phyloP scores from a whole-genome alignment of 2,797 vertebrate species.

The Benthosema pterotum region DNA sequence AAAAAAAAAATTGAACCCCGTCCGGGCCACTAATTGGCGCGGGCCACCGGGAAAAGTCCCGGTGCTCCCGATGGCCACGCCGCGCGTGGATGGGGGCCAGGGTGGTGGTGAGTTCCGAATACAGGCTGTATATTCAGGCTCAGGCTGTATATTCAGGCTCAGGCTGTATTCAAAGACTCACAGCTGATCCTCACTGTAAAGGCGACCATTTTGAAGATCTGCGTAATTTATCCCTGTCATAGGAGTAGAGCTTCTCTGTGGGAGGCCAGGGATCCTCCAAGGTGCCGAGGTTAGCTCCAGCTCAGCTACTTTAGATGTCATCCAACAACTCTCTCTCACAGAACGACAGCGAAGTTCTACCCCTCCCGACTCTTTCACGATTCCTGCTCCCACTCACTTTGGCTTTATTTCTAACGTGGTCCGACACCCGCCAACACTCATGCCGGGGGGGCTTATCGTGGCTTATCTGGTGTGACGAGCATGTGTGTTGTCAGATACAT shows the following conservation, averaged over 20 bases:
- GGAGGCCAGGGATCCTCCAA: constrained; percentile 1
- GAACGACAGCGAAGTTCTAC: constrained; percentile 1
- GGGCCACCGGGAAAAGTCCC: no score
- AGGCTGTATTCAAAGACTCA: neutral
- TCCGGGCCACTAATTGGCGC: no score
- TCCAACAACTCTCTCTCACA: neutral
- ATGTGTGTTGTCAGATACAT: no score
- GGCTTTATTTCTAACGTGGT: neutral
- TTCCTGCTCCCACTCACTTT: neutral
- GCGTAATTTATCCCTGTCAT: neutral
- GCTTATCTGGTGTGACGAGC: no score
- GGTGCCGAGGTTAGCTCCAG: constrained; percentile 18
- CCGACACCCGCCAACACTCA: no score
- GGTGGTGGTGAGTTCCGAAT: neutral
- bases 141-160: neutral
- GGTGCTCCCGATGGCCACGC: no score
- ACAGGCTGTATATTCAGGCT: neutral
- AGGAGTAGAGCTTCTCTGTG: neutral
- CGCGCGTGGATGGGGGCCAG: no score
- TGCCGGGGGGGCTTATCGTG: no score
- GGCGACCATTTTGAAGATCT: constrained; percentile 12
- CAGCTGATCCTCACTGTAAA: constrained; percentile 19
- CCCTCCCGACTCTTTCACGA: neutral
- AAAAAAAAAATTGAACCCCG: no score
- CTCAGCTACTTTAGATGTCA: constrained; percentile 1